phyloP scores from a whole-genome alignment of 2,113 vertebrate genomes.

The Ptilonorhynchus violaceus region DNA sequence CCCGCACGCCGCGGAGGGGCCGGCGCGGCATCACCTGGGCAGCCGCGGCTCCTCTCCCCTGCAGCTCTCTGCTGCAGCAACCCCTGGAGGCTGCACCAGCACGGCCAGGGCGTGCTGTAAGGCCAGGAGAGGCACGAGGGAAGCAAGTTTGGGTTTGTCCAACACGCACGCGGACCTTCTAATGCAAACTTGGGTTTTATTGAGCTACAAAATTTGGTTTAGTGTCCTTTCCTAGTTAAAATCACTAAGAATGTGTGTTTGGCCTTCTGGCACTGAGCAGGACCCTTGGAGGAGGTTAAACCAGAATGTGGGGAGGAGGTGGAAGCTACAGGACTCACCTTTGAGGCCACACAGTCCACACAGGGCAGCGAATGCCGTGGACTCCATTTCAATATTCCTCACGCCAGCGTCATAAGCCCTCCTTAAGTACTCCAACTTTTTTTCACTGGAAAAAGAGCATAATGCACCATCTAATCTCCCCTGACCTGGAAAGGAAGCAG shows the following conservation, averaged over 20 bases:
- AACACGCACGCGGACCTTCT: accelerated
- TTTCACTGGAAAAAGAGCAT: constrained; percentile 85
- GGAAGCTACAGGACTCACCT: constrained; percentile 61
- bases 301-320: too few relatives aligned
- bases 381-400: constrained; percentile 91
- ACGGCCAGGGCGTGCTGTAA: not conserved
- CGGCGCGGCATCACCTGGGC: too few relatives aligned
- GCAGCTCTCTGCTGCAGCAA: too few relatives aligned
- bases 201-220: not conserved
- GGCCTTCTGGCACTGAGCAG: accelerated
- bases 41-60: accelerated
- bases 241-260: accelerated
- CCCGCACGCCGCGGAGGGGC: too few relatives aligned
- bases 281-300: accelerated
- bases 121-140: not conserved
- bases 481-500: constrained; percentile 74
- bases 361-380: constrained; percentile 84
- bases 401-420: constrained; percentile 77
- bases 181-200: not conserved
- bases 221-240: not conserved
- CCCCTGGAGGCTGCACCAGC: accelerated
- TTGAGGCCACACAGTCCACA: constrained; percentile 84
- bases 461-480: constrained; percentile 83
- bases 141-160: not conserved
- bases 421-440: constrained; percentile 83